phyloP scores from a whole-genome alignment of 2,797 vertebrate species.

The Eulemur mongoz region DNA sequence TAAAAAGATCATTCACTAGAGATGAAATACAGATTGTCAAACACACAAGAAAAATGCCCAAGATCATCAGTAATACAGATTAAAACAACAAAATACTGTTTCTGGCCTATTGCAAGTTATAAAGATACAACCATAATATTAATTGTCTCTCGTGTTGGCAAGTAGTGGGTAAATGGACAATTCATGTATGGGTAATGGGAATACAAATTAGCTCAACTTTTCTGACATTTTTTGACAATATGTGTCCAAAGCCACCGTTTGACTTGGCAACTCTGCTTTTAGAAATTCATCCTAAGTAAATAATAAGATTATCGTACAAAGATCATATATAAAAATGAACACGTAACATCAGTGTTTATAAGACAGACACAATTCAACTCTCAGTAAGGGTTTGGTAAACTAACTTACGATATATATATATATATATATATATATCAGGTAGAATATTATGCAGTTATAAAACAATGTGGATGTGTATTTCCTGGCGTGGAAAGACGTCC shows the following conservation, averaged over 20 bases:
- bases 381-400: not conserved
- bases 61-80: not conserved
- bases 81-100: not conserved
- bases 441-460: not conserved
- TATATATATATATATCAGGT: not conserved
- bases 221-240: not conserved
- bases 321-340: not conserved
- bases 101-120: not conserved
- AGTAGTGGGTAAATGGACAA: not conserved
- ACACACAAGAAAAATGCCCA: not conserved
- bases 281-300: slow-evolving; percentile 35
- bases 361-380: not conserved
- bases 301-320: slow-evolving; percentile 1
- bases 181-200: not conserved
- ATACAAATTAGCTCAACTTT: slow-evolving; percentile 6
- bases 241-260: not conserved
- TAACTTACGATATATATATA: not conserved
- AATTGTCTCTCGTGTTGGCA: not conserved
- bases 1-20: slow-evolving; percentile 1
- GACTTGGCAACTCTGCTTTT: not conserved
- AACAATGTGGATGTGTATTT: not conserved
- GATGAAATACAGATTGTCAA: not conserved
- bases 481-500: too few species aligned
- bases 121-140: slow-evolving; percentile 6
- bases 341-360: not conserved